Base-by-base conservation (phyloP, 2,113 vertebrate species). In the Scolopax mira region DNA sequence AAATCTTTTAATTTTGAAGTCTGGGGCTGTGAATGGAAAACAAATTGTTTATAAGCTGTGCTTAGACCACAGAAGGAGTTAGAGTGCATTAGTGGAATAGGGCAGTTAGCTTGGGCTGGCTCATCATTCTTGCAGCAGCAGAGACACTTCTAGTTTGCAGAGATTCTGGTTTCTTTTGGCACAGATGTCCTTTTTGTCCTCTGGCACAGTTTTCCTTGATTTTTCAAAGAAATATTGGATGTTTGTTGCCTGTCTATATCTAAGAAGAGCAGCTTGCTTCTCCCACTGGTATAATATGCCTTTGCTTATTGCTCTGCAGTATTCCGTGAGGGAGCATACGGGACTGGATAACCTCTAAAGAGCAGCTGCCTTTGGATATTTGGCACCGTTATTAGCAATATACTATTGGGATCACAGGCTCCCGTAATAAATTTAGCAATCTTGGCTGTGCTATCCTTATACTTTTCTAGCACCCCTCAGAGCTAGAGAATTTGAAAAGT, bases 321-420 rank as follows among this genome's bases (percentile, higher is more conserved):
- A 71, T 92, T 94, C 90, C 6, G 23, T 65, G 93, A 81, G 83
- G 88, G 67, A 96, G 93, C 57, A 10, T 52, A 2, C 72, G 69
- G 93, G 82, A 37, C 88, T 93, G 92, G 72, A 93, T 96, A 95
- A 94, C 96, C 95, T 95, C 95, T 95, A 96, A 94, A 96, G 88
- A 96, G 72, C 92, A 88, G 88, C 92, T 92, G 95, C 94, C 94
- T 97, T 96, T 88, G 95, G 94, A 90, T 96, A 95, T 96, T 96
- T 96, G 94, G 93, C 88, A 93, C 93, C 79, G 93, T 79, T 97
- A 90, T 96, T 97, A 97, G 94, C 94, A 88, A 95, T 97, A 96
- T 96, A 96, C 95, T 93, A 93, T 91, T 92, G 94, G 94, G 95
- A 97, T 96, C 93, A 44, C 48, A 94, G 83, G 60, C 88, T 95